Percentiles rank a stretch among this genome's conserved stretches.
These are phyloP conservation scores for Listronotus oregonensis DNA, from an alignment of 1,140 invertebrate genomes.

Conservation along the genomic window DNA sequence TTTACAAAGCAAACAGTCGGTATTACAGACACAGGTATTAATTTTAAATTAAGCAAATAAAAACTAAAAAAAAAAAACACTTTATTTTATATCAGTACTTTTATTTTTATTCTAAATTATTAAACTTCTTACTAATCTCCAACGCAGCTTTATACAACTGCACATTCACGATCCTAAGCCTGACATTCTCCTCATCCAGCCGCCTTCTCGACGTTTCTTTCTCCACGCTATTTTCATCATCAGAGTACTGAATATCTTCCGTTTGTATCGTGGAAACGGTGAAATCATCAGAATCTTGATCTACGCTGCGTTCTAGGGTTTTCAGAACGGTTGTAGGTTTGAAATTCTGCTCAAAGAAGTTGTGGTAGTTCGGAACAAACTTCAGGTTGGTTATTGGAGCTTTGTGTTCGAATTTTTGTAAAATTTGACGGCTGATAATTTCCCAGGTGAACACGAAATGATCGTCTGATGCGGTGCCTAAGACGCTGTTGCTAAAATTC, in stretches of 20 bases:
- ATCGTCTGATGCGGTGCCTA: slow-evolving; percentile 79
- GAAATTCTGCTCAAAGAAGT: slow-evolving; percentile 46
- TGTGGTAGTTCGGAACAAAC: slow-evolving; percentile 45
- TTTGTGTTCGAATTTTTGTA: slow-evolving; percentile 72
- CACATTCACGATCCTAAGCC: slow-evolving; percentile 40
- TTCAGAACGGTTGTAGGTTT: slow-evolving; percentile 41
- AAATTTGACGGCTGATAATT: slow-evolving; percentile 71
- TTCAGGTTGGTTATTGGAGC: slow-evolving; percentile 70
- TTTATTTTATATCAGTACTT: no score
- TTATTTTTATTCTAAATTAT: not conserved
- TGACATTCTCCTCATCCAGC: slow-evolving; percentile 40
- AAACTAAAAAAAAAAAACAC: no score
- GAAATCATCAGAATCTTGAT: slow-evolving; percentile 38
- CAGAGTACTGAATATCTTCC: slow-evolving; percentile 39
- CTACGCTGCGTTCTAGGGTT: slow-evolving; percentile 43
- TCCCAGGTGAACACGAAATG: slow-evolving; percentile 79
- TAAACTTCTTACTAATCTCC: slow-evolving; percentile 42
- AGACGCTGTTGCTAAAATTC: slow-evolving; percentile 68
- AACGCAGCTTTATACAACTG: slow-evolving; percentile 44
- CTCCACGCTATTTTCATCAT: slow-evolving; percentile 37
- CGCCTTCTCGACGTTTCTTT: slow-evolving; percentile 23
- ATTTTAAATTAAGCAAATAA: no score
- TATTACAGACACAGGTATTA: no score
- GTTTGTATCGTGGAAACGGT: slow-evolving; percentile 33
- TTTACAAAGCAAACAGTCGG: no score